These are phyloP conservation scores for Amphiura filiformis DNA, from an alignment of 35 echinoderm and acorn worm genomes.

Conservation along the genomic window DNA sequence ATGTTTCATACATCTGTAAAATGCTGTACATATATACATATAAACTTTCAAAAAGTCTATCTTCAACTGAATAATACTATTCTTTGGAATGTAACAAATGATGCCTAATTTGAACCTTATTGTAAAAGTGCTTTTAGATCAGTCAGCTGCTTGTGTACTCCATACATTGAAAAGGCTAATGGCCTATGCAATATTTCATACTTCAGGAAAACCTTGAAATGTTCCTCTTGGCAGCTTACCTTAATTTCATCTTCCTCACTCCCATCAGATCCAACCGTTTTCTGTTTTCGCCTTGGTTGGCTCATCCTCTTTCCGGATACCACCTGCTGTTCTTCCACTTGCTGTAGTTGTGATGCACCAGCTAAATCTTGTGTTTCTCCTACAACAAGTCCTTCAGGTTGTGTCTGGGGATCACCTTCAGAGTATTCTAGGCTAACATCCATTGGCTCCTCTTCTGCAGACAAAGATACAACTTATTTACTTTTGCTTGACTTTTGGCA, in stretches of 20 bases:
- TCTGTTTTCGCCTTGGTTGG: not conserved
- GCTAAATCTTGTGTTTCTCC: not conserved
- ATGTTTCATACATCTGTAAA: too few species aligned
- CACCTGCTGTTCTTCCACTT: not conserved
- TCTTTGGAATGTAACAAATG: too few species aligned
- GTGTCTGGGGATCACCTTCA: not conserved
- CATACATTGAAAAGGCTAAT: too few species aligned
- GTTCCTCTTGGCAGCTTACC: not conserved
- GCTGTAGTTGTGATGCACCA: not conserved
- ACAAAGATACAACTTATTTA: too few species aligned
- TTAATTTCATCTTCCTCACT: not conserved
- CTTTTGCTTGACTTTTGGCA: too few species aligned
- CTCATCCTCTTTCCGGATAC: too few species aligned
- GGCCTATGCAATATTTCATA: not conserved
- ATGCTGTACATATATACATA: too few species aligned
- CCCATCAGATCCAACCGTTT: not conserved
- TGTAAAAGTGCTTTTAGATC: too few species aligned
- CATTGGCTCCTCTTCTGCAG: constrained; percentile 40
- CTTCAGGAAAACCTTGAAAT: not conserved
- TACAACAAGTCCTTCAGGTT: not conserved
- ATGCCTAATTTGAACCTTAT: too few species aligned
- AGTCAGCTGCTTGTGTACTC: too few species aligned
- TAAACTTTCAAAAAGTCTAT: too few species aligned
- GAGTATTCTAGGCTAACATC: constrained; percentile 9
- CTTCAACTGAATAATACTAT: too few species aligned